Base-by-base conservation (phyloP, 1,140 invertebrate species). In the Chionoecetes opilio region DNA sequence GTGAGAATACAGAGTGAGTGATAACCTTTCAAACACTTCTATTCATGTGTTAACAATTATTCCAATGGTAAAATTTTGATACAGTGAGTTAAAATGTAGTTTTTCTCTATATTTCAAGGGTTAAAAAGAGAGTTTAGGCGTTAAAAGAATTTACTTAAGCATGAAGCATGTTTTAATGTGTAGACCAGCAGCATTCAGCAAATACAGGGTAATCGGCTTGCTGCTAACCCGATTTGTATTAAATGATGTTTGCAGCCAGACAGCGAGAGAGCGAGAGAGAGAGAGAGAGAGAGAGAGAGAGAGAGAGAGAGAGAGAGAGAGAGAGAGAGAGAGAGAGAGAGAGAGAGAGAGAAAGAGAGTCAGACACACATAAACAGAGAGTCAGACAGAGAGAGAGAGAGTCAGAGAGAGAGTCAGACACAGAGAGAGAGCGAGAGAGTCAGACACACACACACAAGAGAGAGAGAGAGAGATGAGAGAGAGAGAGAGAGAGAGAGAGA, bases 201-300 rank as follows among this genome's bases (percentile, higher is more conserved):
- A 75, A 75, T 75, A 26, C 63, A 75, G n/a, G 63, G 63, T 75
- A 75, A 75, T 75, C 63, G 63, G 63, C 63, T 75, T 75, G 21
- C 5, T 75, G 21, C 26, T 75, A 75, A 75, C 63, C 63, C 21
- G 9, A 75, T 75, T 46, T n/a, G n/a, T 75, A 75, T 75, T 6
- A 75, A 75, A 26, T n/a, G 0, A 75, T 75, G 26, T 75, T 75
- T 75, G 63, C 63, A 75, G 21, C 0, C n/a, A 85, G 84, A 88
- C 6, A 37, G 29, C 9, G 29, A 88, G 34, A 88, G 86, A 88
- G 86, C 34, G 86, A 88, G 86, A 88, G 86, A 88, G 86, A 35
- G 29, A 88, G 86, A 88, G 86, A 88, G 86, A 88, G 86, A 35
- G 86, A 88, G 32, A 35, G 86, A 88, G 86, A 35, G 86, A 88